These are phyloP conservation scores for Anguilla japonica DNA, from an alignment of 2,113 vertebrate species.

Conservation along the genomic window DNA sequence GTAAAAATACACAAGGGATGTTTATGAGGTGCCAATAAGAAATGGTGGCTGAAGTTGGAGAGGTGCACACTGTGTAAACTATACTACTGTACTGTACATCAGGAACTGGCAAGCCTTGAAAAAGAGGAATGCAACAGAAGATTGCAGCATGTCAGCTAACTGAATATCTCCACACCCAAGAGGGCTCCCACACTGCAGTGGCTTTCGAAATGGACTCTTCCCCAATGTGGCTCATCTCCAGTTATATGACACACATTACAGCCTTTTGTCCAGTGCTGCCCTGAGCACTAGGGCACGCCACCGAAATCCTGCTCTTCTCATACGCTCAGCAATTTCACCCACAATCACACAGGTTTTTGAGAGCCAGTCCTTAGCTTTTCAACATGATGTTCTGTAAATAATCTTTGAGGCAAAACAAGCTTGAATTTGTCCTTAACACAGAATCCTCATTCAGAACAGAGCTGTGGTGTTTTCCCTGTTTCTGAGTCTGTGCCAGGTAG, in stretches of 20 bases:
- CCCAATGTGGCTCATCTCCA: not conserved
- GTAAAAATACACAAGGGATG: not conserved
- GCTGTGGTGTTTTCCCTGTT: not conserved
- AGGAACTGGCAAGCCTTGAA: slow-evolving; percentile 11
- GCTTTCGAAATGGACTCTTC: not conserved
- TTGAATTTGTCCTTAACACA: not conserved
- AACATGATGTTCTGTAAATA: not conserved
- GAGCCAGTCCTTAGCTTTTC: not conserved
- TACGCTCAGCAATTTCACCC: not conserved
- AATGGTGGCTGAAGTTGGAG: not conserved
- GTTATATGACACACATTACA: slow-evolving; percentile 8
- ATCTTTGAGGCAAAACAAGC: not conserved
- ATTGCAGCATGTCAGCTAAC: not conserved
- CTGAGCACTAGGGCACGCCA: not conserved
- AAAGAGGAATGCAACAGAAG: not conserved
- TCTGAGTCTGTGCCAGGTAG: not conserved
- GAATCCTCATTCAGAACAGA: not conserved
- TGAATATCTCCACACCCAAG: not conserved
- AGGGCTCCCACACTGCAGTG: not conserved
- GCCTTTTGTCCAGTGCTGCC: not conserved
- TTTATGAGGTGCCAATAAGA: not conserved
- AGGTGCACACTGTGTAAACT: not conserved
- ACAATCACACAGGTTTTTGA: slow-evolving; percentile 5
- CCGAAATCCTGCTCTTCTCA: slow-evolving; percentile 1
- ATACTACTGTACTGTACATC: not conserved